Conservation (phyloP, 1,140 invertebrate genomes). For the Heliconius eleuchia region DNA sequence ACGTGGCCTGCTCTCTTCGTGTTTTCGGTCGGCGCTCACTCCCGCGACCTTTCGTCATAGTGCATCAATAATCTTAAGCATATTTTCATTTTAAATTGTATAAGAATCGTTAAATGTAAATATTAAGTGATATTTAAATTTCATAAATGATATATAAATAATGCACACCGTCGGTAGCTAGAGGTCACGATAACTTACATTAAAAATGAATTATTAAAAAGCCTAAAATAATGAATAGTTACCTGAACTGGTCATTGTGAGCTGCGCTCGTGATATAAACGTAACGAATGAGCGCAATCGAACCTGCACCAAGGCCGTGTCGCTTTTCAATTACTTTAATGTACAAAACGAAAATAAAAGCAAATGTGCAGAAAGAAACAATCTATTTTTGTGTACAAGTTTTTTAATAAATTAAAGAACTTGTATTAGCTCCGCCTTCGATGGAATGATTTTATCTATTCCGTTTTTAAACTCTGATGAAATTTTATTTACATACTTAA, state of each 20-base stretch:
- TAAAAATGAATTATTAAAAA: background rate
- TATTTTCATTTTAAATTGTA: no score
- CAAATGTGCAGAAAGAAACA: background rate
- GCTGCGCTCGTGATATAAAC: background rate
- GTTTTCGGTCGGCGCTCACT: no score
- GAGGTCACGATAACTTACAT: background rate
- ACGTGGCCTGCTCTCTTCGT: no score
- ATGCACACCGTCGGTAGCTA: no score
- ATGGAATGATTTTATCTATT: background rate
- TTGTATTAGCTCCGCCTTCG: background rate
- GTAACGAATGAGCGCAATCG: background rate
- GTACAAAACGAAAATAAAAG: background rate
- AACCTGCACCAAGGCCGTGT: background rate
- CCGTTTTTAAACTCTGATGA: background rate
- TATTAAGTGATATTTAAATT: no score
- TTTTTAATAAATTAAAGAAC: background rate
- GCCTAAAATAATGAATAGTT: background rate
- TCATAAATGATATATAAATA: no score
- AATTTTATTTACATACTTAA: background rate
- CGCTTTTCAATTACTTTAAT: conserved; percentile 4
- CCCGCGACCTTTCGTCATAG: background rate
- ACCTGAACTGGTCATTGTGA: background rate
- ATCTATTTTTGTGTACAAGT: background rate
- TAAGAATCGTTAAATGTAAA: no score
- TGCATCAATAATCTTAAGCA: background rate